Evolutionary conservation across 2,888 invertebrate species (phyloP), one percentile per base, ranked within the genome.

Genomic region (Cataglyphis livida): DNA sequence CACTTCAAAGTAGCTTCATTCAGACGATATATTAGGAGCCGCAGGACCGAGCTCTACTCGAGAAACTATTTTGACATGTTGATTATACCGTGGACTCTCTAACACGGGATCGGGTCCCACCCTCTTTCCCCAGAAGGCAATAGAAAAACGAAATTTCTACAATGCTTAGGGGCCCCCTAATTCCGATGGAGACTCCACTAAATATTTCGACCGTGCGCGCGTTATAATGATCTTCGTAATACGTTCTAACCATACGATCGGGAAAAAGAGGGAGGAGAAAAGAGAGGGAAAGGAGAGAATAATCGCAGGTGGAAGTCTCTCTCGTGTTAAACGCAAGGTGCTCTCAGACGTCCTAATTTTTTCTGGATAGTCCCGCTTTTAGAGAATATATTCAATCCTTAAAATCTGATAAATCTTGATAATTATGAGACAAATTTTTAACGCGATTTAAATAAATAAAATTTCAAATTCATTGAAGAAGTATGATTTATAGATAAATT

Each of bases 41-140:
- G 66, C 81, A 84, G 75, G 82, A 85, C 66, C 73, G 70, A 51
- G 74, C 68, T 74, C 82, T 83, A 81, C 83, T 74, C 79, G 70
- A 82, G 79, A 81, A 84, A 81, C 86, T 85, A 89, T 89, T 90
- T 90, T 89, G 90, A 92, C 92, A 90, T 89, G 90, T 89, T 92
- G 90, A 92, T 91, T 90, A 89, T 87, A 91, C 65, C 64, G 82
- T 75, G 76, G 84, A 62, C n/a, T 51, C 51, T 51, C 75, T 64
- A 70, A 54, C 73, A 32, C 28, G 57, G 54, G 65, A 12, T 48
- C 57, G 59, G 41, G 41, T 5, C 21, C 70, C 76, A 64, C 76
- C 82, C 38, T 41, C 64, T 74, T 87, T 87, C 74, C 70, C 59
- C 70, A 78, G 85, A 88, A 87, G 81, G 64, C 41, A 78, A 70